Base-by-base conservation (phyloP, 2,113 vertebrate genomes). In the Apteryx mantelli region DNA sequence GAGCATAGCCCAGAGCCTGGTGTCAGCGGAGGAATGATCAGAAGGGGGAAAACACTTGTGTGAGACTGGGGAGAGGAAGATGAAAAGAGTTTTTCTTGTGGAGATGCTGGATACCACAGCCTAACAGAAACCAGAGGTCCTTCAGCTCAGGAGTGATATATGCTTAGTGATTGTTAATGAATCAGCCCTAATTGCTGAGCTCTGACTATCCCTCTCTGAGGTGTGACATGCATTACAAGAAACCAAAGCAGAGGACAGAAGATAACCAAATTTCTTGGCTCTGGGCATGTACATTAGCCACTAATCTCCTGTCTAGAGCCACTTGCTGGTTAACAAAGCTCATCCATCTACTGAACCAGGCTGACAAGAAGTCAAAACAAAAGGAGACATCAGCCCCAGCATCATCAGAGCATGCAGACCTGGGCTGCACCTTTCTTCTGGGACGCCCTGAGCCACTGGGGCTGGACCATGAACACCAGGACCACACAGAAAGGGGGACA, bases 381-480 rank as follows among this genome's bases (percentile, higher is more conserved):
- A 74, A 22, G 50, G 58, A 93, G 40, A 5, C n/a, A 16, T 42
- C 48, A 69, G 25, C 48, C 74, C 26, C 0, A 0, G 22, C 58
- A 63, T 15, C 48, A 36, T 1, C 9, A 14, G 7, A 68, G 3
- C 42, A 20, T 36, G 34, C 14, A 56, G 42, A 6, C 14, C 64
- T 18, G 32, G 61, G 28, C 9, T 89, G 44, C 48, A 44, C 19
- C 19, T 53, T 22, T 18, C 2, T 2, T 5, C 19, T 12, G 15
- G 17, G 42, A 15, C 76, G 3, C 14, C 61, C 26, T 46, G 50
- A 78, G 26, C 58, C 2, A 1, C 9, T 2, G 3, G 30, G 48
- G 5, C 36, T 74, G 40, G 18, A 19, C 21, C 60, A 2, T 7
- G 81, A 42, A 0, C 12, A 25, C 24, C 25, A 55, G 71, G 26